Conservation (phyloP, 1,140 invertebrate genomes). For the Brachionus koreanus region DNA sequence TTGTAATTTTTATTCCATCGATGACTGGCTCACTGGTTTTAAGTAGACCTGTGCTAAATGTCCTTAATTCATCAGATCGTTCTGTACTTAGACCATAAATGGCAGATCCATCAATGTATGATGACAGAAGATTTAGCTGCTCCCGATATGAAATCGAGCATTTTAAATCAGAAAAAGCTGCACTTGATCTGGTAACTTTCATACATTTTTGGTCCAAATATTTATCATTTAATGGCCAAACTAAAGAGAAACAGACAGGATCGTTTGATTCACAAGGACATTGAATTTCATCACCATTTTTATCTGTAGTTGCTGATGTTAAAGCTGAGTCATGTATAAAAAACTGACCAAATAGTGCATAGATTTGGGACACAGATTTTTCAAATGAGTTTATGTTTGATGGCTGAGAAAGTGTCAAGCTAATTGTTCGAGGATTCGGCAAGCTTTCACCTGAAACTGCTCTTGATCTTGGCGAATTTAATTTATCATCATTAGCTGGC, state of each 20-base stretch:
- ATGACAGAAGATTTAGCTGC: constrained; percentile 74
- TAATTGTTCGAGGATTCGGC: not conserved
- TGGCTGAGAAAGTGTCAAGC: not conserved
- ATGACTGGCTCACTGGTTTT: constrained; percentile 7
- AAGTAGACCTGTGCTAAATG: not conserved
- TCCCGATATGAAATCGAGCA: constrained; percentile 50
- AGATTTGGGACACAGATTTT: not conserved
- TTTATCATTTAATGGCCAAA: not conserved
- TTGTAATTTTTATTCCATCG: not conserved
- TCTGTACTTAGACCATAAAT: constrained; percentile 66
- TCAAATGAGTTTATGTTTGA: not conserved
- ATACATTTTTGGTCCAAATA: not conserved
- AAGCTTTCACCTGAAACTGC: not conserved
- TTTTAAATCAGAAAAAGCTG: not conserved
- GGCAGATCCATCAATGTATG: constrained; percentile 75
- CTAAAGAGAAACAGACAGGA: not conserved
- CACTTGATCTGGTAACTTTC: not conserved
- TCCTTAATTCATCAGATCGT: not conserved
- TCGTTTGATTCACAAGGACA: not conserved
- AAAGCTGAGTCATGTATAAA: constrained; percentile 47
- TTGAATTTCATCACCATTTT: not conserved
- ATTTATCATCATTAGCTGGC: constrained; percentile 66
- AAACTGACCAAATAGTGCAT: constrained; percentile 72
- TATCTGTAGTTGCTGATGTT: constrained; percentile 45
- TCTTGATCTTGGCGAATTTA: constrained; percentile 9